Evolutionary conservation across 2,113 vertebrate genomes (phyloP), one percentile per base, ranked within the genome.

Genomic region (Gallinago media): DNA sequence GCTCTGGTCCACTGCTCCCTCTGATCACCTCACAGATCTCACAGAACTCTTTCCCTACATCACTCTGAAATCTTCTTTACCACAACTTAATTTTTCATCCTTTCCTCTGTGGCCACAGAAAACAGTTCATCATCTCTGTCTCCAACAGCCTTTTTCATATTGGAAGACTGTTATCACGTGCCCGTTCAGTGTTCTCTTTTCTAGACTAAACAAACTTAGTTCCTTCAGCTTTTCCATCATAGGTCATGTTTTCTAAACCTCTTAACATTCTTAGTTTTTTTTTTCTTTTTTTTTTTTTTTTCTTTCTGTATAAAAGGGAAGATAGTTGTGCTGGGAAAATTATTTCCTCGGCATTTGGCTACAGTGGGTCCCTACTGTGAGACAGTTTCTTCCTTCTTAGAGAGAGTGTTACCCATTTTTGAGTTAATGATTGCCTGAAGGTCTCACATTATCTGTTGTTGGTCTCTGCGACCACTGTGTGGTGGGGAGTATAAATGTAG

Each of bases 221-320:
- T 94, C 72, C 59, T 88, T 90, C 72, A 94, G 68, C 54, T 92
- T 91, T 96, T 86, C 52, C 63, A 42, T 91, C 49, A 71, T 20
- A 80, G 75, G 75, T 91, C 67, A 73, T 88, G 55, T 97, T 94
- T 95, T 94, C 27, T 73, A 88, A 93, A 92, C 68, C 66, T 90
- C 75, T 88, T 85, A 85, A 94, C 54, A 58, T 82, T 93, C 68
- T 86, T 46, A 42, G 12, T 23, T 61, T 31, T 5, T 27, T 13
- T n/a, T 17, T n/a, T 29, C 34, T 32, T 23, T 61, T 31, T 4
- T 27, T 4, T 27, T 16, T 42, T 17, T n/a, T n/a, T 44, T 34
- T 47, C 36, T 26, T 9, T 2, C n/a, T 7, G 0, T 75, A 21
- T 79, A 42, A 68, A 75, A 82, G 56, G 22, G 27, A 88, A 89